Evolutionary conservation across 2,113 vertebrate species (phyloP).

Genomic region (Nicator chloris): DNA sequence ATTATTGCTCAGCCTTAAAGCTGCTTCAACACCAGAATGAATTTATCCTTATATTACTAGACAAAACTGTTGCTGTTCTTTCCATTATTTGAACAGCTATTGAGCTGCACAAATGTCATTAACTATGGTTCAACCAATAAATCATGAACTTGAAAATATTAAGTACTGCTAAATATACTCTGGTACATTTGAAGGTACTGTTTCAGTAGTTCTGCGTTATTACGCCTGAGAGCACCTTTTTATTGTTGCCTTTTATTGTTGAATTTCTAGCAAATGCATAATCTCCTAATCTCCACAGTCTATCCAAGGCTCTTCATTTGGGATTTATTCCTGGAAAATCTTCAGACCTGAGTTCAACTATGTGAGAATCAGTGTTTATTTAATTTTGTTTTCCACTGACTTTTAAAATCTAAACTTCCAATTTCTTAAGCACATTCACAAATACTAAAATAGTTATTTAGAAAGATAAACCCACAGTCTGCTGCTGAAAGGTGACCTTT

Average conservation of each 20-base stretch:
- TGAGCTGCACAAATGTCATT: conserved; percentile 1
- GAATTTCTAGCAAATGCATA: neutral
- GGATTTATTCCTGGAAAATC: neutral
- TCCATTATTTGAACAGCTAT: neutral
- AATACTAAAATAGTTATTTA: neutral
- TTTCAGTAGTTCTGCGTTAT: neutral
- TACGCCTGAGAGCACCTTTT: neutral
- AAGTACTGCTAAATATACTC: neutral
- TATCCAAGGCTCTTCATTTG: neutral
- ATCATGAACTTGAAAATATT: neutral
- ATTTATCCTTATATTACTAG: neutral
- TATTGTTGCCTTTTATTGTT: neutral
- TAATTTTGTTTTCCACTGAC: neutral
- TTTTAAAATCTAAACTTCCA: neutral
- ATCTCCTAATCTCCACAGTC: neutral
- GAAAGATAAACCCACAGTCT: neutral
- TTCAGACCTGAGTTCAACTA: neutral
- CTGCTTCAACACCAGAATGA: neutral
- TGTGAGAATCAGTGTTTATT: neutral
- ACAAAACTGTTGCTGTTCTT: neutral
- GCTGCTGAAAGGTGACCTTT: neutral
- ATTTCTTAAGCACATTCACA: neutral
- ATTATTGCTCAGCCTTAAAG: conserved; percentile 6
- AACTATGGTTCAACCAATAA: neutral
- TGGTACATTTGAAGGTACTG: neutral